Evolutionary conservation across 2,888 invertebrate species (phyloP).

Genomic region (Stenoptilia bipunctidactyla): DNA sequence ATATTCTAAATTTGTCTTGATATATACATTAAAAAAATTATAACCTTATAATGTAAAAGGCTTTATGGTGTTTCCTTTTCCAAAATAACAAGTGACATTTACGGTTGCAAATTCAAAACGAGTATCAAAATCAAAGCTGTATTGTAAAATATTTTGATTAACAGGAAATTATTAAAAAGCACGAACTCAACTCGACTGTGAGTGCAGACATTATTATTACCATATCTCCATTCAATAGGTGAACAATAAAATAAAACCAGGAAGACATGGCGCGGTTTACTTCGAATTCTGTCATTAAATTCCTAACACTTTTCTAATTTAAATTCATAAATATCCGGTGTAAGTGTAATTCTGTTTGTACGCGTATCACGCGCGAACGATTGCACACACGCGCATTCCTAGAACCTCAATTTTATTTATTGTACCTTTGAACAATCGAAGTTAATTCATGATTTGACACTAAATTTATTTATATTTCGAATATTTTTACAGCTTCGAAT

Average conservation of each 20-base stretch:
- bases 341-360: conserved; percentile 46
- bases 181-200: conserved; percentile 2
- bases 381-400: conserved; percentile 36
- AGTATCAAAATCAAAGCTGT: too few species aligned
- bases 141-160: too few species aligned
- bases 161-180: too few species aligned
- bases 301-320: conserved; percentile 68
- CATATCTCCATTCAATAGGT: conserved; percentile 35
- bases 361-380: conserved; percentile 53
- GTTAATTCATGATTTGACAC: too few species aligned
- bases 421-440: conserved; percentile 4
- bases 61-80: too few species aligned
- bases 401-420: not conserved
- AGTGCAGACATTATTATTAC: conserved; percentile 13
- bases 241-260: conserved; percentile 40
- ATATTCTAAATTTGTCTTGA: not conserved
- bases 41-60: too few species aligned
- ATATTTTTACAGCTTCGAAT: not conserved
- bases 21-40: too few species aligned
- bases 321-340: conserved; percentile 71
- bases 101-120: too few species aligned
- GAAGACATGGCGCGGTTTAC: conserved; percentile 38
- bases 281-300: conserved; percentile 59
- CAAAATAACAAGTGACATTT: too few species aligned
- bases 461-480: conserved; percentile 3